A percentile compares a stretch with the other conserved stretches of the same genome.
These are phyloP conservation scores for Subanguina moxae DNA, from an alignment of 1,140 invertebrate species.

Conservation along the genomic window DNA sequence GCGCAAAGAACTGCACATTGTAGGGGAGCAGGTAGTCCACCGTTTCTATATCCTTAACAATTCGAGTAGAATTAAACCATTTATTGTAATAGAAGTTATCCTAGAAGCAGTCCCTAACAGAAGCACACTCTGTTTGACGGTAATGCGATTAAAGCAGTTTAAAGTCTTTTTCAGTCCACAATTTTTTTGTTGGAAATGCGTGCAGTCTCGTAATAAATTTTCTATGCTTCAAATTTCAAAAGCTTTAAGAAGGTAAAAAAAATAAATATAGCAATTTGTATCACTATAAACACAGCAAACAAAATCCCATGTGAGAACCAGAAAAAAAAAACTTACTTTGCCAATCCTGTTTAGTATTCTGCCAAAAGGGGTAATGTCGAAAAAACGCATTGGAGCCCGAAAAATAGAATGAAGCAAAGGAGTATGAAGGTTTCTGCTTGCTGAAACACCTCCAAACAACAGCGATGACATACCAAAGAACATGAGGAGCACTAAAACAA, in stretches of 20 bases:
- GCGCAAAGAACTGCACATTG: conserved; percentile 46
- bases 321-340: conserved; percentile 63
- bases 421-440: conserved; percentile 72
- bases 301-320: too few species aligned
- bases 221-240: too few species aligned
- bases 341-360: conserved; percentile 76
- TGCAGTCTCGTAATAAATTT: too few species aligned
- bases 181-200: too few species aligned
- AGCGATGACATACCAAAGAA: conserved; percentile 42
- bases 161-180: too few species aligned
- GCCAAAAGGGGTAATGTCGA: conserved; percentile 68
- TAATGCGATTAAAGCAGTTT: too few species aligned
- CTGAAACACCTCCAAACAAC: conserved; percentile 60
- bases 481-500: conserved; percentile 41
- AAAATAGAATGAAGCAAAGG: conserved; percentile 73
- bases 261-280: too few species aligned
- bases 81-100: too few species aligned
- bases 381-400: conserved; percentile 68
- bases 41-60: conserved; percentile 53
- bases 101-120: too few species aligned
- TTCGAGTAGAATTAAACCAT: background rate
- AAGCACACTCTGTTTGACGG: too few species aligned
- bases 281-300: too few species aligned
- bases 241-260: too few species aligned
- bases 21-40: conserved; percentile 42